Evolutionary conservation across 2,888 invertebrate species (phyloP).

Genomic region (Cheilosia vulpina): DNA sequence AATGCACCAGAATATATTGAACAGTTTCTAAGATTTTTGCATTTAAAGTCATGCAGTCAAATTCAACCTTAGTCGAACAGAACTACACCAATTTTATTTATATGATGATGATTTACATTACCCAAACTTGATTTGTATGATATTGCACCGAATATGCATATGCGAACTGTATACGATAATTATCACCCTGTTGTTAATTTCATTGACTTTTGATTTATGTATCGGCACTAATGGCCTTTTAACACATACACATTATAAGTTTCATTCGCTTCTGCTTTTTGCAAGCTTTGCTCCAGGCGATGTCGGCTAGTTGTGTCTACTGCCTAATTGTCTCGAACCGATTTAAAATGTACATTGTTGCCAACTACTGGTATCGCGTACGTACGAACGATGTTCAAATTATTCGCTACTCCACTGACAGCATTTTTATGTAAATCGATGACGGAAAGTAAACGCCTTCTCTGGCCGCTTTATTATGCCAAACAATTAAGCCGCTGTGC

Average conservation of each 20-base stretch:
- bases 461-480: conserved; percentile 12
- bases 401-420: not conserved
- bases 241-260: not conserved
- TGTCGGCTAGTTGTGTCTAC: not conserved
- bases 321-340: conserved; percentile 26
- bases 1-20: no score
- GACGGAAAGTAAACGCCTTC: conserved; percentile 45
- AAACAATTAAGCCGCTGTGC: conserved; percentile 13
- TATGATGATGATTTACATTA: no score
- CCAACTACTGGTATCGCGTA: not conserved
- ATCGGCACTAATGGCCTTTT: conserved; percentile 1
- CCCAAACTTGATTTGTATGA: not conserved
- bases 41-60: no score
- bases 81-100: no score
- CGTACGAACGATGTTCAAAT: not conserved
- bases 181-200: conserved; percentile 29
- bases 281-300: not conserved
- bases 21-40: no score
- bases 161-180: not conserved
- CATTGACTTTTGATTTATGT: conserved; percentile 3
- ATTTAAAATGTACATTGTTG: not conserved
- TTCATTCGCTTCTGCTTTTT: not conserved
- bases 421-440: conserved; percentile 41
- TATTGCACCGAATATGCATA: not conserved
- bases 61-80: no score